These are phyloP conservation scores for Zaprionus lineosus DNA, from an alignment of 2,888 invertebrate species.

Conservation along the genomic window DNA sequence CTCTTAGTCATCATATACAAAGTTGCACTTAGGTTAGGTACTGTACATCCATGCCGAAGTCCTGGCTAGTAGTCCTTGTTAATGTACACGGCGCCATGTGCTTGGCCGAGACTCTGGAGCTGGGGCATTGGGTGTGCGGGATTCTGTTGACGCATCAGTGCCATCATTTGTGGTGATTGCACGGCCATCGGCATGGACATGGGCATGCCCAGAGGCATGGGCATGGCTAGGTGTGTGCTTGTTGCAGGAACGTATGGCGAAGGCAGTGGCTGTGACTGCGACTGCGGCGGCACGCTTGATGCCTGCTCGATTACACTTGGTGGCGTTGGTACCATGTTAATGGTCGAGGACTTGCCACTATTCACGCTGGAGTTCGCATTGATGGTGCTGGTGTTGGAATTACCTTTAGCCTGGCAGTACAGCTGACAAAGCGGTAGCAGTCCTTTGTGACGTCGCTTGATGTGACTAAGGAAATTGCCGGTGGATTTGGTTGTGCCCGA, in stretches of 20 bases:
- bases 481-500: constrained; percentile 80
- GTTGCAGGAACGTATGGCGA: constrained; percentile 40
- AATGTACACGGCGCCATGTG: constrained; percentile 53
- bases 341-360: constrained; percentile 10
- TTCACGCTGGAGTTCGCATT: background rate
- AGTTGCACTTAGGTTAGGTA: constrained; percentile 59
- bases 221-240: constrained; percentile 41
- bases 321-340: constrained; percentile 7
- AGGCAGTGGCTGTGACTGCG: constrained; percentile 20
- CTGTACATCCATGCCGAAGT: constrained; percentile 18
- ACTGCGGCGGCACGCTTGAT: constrained; percentile 17
- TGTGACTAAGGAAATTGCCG: constrained; percentile 80
- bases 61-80: constrained; percentile 58
- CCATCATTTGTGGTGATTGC: constrained; percentile 63
- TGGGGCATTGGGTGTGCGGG: constrained; percentile 32
- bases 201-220: constrained; percentile 53
- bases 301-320: constrained; percentile 28
- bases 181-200: constrained; percentile 57
- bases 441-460: constrained; percentile 78
- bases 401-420: constrained; percentile 73
- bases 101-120: constrained; percentile 29
- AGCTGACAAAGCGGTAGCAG: constrained; percentile 70
- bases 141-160: constrained; percentile 55
- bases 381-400: background rate
- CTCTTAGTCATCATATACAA: constrained; percentile 35